These are phyloP conservation scores for Oxytorus armatus DNA, from an alignment of 2,888 invertebrate species.

Conservation along the genomic window DNA sequence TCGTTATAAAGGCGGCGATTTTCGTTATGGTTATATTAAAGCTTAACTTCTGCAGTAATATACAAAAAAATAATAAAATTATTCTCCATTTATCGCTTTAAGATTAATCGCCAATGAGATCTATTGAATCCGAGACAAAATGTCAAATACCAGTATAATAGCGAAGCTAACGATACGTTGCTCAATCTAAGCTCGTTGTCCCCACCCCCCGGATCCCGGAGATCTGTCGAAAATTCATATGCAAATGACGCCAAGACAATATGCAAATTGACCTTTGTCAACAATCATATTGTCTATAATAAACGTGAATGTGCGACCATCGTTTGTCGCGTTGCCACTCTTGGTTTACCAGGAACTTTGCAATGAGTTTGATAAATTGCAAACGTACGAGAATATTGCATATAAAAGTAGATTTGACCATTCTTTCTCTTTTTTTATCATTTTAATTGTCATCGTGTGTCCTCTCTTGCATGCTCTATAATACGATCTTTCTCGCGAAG, in stretches of 20 bases:
- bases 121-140: neutral
- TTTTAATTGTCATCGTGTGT: constrained; percentile 29
- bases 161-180: constrained; percentile 10
- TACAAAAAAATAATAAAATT: too few species aligned
- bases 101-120: too few species aligned
- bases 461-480: neutral
- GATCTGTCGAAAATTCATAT: constrained; percentile 45
- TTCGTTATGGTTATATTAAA: too few species aligned
- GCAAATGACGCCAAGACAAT: constrained; percentile 43
- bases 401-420: too few species aligned
- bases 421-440: too few species aligned
- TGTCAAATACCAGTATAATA: neutral
- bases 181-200: constrained; percentile 42
- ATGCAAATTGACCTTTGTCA: constrained; percentile 53
- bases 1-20: too few species aligned
- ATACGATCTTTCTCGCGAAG: constrained; percentile 23
- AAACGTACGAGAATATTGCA: constrained; percentile 17
- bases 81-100: too few species aligned
- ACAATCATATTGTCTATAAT: constrained; percentile 1
- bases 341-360: constrained; percentile 40
- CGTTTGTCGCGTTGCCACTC: constrained; percentile 2
- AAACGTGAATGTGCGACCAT: neutral
- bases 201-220: constrained; percentile 1
- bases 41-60: too few species aligned
- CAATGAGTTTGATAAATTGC: constrained; percentile 50